Conservation (phyloP, 2,797 vertebrate genomes). For the Phrynocephalus forsythii region DNA sequence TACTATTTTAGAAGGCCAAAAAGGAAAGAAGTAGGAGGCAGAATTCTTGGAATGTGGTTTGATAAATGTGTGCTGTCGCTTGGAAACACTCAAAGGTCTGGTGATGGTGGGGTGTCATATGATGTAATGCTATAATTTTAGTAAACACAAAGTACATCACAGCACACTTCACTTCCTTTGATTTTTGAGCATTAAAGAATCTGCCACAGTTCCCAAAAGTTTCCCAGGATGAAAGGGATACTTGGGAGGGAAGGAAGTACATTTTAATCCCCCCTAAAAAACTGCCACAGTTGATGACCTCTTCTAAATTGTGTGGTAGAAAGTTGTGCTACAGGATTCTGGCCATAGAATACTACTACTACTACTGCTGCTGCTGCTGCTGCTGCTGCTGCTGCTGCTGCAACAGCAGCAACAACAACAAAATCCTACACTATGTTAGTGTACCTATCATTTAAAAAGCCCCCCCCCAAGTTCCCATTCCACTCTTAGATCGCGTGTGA, state of each 20-base stretch:
- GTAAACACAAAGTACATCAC: background rate
- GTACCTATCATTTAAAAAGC: background rate
- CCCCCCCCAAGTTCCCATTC: background rate
- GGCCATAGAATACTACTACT: no score
- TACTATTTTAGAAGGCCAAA: background rate
- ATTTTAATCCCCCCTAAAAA: no score
- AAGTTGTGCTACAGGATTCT: no score
- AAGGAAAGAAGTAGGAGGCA: slow-evolving; percentile 4
- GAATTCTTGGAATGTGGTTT: background rate
- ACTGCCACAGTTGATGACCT: no score
- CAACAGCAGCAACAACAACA: no score
- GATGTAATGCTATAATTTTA: slow-evolving; percentile 20
- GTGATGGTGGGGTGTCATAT: background rate
- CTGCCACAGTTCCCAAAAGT: no score
- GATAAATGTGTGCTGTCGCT: slow-evolving; percentile 13
- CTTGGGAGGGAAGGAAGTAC: no score
- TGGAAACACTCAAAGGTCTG: slow-evolving; percentile 21
- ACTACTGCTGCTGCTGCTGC: no score
- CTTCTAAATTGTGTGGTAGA: no score
- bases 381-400: no score
- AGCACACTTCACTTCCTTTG: slow-evolving; percentile 5
- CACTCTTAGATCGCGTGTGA: background rate
- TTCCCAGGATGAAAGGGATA: no score
- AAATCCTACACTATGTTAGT: no score
- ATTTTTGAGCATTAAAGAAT: background rate